These are phyloP conservation scores for zebrafish (Danio rerio) DNA, from an alignment of 2,113 vertebrate species.

Conservation along the genomic window DNA sequence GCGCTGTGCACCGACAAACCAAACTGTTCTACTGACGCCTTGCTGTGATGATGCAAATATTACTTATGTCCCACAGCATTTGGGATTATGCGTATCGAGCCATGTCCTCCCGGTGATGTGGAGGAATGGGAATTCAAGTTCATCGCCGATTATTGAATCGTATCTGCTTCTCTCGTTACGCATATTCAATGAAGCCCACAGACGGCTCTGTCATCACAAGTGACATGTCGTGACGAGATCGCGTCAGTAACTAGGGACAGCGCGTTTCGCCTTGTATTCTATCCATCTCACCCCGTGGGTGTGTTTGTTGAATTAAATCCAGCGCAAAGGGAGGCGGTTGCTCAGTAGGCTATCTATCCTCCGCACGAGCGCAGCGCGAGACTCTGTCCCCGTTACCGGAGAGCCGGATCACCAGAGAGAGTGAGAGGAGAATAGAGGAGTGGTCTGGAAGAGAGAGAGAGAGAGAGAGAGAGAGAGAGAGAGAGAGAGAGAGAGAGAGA, in stretches of 20 bases:
- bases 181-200: conserved; percentile 27
- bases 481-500: conserved; percentile 31
- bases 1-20: conserved; percentile 3
- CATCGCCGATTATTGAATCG: conserved; percentile 23
- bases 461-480: conserved; percentile 6
- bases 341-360: neutral
- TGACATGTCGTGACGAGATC: neutral
- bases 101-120: conserved; percentile 18
- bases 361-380: conserved; percentile 12
- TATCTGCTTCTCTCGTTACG: conserved; percentile 31
- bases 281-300: conserved; percentile 12
- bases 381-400: conserved; percentile 21
- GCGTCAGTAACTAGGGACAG: conserved; percentile 11
- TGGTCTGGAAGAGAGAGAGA: conserved; percentile 32
- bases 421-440: conserved; percentile 40
- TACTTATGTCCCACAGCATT: neutral
- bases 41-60: neutral
- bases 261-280: neutral
- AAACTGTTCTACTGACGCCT: conserved; percentile 6
- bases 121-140: conserved; percentile 39
- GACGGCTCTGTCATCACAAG: conserved; percentile 16
- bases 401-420: conserved; percentile 1
- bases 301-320: conserved; percentile 12
- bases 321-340: neutral
- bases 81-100: neutral